Evolutionary conservation across 1,140 invertebrate genomes (phyloP).

Genomic region (Drosophila melanogaster): DNA sequence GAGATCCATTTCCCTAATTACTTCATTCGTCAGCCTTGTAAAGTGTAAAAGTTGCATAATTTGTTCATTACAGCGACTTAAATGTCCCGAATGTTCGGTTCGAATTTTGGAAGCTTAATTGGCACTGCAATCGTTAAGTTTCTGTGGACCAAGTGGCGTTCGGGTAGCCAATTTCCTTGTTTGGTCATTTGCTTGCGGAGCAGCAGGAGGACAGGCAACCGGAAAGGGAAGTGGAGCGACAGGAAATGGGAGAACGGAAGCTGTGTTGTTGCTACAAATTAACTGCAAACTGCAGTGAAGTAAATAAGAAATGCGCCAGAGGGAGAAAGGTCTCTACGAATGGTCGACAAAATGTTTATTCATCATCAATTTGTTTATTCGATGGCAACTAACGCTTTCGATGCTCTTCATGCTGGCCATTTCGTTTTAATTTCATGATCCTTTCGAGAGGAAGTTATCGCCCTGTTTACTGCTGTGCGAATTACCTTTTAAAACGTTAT

Average conservation of each 20-base stretch:
- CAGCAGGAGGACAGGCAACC: not conserved
- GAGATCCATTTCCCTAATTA: not conserved
- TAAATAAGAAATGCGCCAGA: conserved; percentile 38
- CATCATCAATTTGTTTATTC: conserved; percentile 66
- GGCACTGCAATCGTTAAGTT: conserved; percentile 24
- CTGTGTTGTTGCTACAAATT: conserved; percentile 62
- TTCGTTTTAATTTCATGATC: conserved; percentile 41
- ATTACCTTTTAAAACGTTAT: conserved; percentile 22
- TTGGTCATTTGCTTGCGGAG: conserved; percentile 36
- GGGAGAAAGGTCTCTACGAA: not conserved
- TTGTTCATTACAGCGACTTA: conserved; percentile 12
- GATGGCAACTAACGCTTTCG: conserved; percentile 34
- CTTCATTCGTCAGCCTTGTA: not conserved
- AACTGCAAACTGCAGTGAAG: conserved; percentile 56
- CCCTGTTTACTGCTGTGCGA: conserved; percentile 32
- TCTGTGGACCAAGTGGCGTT: conserved; percentile 9
- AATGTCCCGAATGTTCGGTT: conserved; percentile 4
- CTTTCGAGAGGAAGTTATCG: conserved; percentile 43
- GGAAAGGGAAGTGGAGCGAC: conserved; percentile 21
- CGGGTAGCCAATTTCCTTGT: conserved; percentile 45
- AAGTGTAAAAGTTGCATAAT: conserved; percentile 4
- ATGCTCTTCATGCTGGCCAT: conserved; percentile 17
- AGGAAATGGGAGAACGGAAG: conserved; percentile 43
- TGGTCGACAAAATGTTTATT: conserved; percentile 54
- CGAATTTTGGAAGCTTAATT: conserved; percentile 32